Conservation (phyloP, 2,113 vertebrate genomes). For the Geococcyx californianus region DNA sequence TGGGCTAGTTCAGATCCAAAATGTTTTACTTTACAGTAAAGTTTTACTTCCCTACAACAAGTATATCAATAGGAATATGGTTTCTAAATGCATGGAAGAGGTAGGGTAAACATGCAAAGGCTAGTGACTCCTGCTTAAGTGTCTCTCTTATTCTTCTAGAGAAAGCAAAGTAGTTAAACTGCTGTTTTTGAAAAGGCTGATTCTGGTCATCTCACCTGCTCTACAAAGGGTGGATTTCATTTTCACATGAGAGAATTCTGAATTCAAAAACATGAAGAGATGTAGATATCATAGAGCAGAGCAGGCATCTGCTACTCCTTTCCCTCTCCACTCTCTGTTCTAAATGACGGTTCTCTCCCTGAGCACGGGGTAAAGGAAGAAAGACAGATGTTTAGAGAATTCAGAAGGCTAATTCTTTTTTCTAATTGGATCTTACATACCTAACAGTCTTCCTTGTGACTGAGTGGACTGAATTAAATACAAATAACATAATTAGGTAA, state of each 20-base stretch:
- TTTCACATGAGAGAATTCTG: neutral
- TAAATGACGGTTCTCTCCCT: neutral
- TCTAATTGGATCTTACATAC: neutral
- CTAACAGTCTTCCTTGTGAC: neutral
- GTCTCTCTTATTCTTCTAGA: neutral
- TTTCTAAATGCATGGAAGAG: neutral
- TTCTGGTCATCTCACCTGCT: neutral
- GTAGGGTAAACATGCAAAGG: neutral
- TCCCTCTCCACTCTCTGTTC: neutral
- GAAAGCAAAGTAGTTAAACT: neutral
- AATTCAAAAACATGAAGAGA: neutral
- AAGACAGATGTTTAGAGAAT: neutral
- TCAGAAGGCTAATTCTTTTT: neutral
- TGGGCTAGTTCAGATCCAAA: neutral
- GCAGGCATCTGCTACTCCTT: neutral
- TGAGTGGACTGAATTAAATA: neutral
- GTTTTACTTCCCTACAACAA: neutral
- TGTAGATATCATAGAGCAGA: neutral
- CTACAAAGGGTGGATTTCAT: neutral
- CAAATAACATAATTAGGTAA: neutral
- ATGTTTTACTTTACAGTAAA: neutral
- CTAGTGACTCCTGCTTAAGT: neutral
- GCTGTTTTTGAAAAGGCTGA: neutral
- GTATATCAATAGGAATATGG: fast-evolving
- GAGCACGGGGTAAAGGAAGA: neutral